A percentile compares a stretch with the other conserved stretches of the same genome.
phyloP scores from a whole-genome alignment of 2,888 invertebrate species.

The Sminthurides aquaticus region DNA sequence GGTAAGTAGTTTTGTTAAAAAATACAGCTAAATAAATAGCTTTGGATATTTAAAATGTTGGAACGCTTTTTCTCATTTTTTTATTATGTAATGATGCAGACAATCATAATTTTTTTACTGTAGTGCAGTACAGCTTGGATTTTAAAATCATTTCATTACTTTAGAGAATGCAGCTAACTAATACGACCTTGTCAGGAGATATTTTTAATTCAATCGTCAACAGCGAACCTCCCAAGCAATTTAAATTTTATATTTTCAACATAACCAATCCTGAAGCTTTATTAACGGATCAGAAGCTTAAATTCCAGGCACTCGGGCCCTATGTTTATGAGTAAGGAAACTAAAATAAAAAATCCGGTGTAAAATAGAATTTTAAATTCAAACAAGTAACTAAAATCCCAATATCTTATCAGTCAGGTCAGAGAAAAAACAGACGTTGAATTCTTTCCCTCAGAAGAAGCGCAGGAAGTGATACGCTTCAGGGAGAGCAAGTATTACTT shows the following conservation, averaged over 20 bases:
- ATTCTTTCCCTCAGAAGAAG: constrained; percentile 7
- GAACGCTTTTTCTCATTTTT: too few relatives aligned
- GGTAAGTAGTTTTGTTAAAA: constrained; percentile 19
- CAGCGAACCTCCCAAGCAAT: not conserved
- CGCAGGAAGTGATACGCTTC: constrained; percentile 11
- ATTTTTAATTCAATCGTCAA: not conserved
- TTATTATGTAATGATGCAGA: too few relatives aligned
- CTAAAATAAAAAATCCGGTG: too few relatives aligned
- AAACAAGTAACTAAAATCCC: not conserved
- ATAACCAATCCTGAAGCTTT: constrained; percentile 12
- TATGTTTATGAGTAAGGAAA: constrained; percentile 25
- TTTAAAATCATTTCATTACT: not conserved
- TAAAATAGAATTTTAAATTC: not conserved
- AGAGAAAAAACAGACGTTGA: constrained; percentile 26
- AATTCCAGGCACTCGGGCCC: constrained; percentile 25
- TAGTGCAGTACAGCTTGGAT: too few relatives aligned
- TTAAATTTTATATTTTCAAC: constrained; percentile 17
- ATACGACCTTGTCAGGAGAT: not conserved
- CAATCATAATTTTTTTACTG: too few relatives aligned
- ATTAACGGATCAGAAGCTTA: constrained; percentile 10
- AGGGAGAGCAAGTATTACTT: constrained; percentile 17
- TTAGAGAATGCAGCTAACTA: not conserved
- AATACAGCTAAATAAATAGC: not conserved
- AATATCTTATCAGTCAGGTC: constrained; percentile 19
- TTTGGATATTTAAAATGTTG: too few relatives aligned